A percentile compares a stretch with the other conserved stretches of the same genome.
Evolutionary conservation across 2,888 invertebrate species (phyloP).

Genomic region (Pedicia rivosa): DNA sequence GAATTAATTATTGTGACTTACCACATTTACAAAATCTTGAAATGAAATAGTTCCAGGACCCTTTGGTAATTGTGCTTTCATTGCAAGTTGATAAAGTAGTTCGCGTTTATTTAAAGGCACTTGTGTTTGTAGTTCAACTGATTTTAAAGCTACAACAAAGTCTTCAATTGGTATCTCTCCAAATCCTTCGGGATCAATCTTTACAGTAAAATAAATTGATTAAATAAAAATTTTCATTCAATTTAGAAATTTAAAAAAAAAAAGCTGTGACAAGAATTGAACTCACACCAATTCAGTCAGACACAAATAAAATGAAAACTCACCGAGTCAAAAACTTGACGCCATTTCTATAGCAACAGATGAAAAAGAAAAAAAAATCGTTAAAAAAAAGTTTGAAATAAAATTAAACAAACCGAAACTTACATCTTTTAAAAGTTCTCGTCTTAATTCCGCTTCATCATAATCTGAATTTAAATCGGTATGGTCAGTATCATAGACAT

Average conservation of each 20-base stretch:
- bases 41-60: slow-evolving; percentile 63
- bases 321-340: slow-evolving; percentile 73
- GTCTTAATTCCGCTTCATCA: slow-evolving; percentile 60
- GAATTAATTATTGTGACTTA: slow-evolving; percentile 50
- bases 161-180: slow-evolving; percentile 83
- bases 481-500: slow-evolving; percentile 61
- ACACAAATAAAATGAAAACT: slow-evolving; percentile 18
- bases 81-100: slow-evolving; percentile 55
- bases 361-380: too few species aligned
- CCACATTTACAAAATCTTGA: slow-evolving; percentile 90
- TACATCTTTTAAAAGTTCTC: slow-evolving; percentile 67
- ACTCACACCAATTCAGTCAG: too few species aligned
- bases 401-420: slow-evolving; percentile 25
- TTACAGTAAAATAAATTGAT: too few species aligned
- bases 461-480: slow-evolving; percentile 65
- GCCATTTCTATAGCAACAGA: slow-evolving; percentile 66
- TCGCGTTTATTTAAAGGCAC: slow-evolving; percentile 61
- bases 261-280: too few species aligned
- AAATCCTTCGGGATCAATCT: slow-evolving; percentile 88
- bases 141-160: slow-evolving; percentile 58
- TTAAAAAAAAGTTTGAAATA: slow-evolving; percentile 16
- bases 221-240: too few species aligned
- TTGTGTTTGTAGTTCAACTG: slow-evolving; percentile 60
- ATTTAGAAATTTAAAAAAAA: too few species aligned
- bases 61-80: slow-evolving; percentile 41